These are phyloP conservation scores for Leucoraja erinaceus DNA, from an alignment of 2,113 vertebrate genomes.

Conservation along the genomic window DNA sequence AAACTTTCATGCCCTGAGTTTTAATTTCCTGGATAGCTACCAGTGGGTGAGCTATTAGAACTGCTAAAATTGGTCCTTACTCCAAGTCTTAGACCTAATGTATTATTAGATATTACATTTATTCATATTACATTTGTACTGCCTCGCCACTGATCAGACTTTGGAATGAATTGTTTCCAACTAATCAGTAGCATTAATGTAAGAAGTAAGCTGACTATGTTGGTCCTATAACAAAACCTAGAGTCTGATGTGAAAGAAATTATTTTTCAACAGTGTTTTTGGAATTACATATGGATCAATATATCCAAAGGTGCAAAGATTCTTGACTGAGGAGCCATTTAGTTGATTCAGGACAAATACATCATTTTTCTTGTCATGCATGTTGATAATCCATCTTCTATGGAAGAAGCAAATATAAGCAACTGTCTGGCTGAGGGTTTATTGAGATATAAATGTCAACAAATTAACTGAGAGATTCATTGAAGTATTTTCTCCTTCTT, in stretches of 20 bases:
- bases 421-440: not conserved
- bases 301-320: not conserved
- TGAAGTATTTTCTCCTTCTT: no score
- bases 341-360: not conserved
- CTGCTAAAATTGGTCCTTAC: not conserved
- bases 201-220: not conserved
- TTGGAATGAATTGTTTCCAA: not conserved
- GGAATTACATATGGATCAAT: not conserved
- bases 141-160: not conserved
- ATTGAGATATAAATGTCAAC: not conserved
- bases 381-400: not conserved
- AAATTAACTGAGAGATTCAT: not conserved
- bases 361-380: not conserved
- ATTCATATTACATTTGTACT: not conserved
- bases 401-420: not conserved
- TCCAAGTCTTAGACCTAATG: not conserved
- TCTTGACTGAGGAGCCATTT: not conserved
- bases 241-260: not conserved
- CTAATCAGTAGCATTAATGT: not conserved
- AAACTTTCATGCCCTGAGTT: not conserved
- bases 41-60: no score
- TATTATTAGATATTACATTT: not conserved
- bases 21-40: not conserved
- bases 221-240: not conserved
- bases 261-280: not conserved